These are phyloP conservation scores for Temnothorax rugatulus DNA, from an alignment of 2,888 invertebrate genomes.

Conservation along the genomic window DNA sequence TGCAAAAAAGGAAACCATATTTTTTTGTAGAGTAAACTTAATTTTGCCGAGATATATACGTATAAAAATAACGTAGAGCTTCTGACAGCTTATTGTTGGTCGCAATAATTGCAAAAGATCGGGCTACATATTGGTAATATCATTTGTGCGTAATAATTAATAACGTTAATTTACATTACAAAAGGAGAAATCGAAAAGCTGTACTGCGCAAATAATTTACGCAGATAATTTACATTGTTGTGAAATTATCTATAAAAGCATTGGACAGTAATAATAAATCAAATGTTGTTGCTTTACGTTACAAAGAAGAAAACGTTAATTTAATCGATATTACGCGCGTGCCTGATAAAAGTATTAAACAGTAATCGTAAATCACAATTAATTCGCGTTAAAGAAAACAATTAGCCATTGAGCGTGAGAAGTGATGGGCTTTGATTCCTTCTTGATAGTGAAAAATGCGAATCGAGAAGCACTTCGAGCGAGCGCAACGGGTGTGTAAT, in stretches of 20 bases:
- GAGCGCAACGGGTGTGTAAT: slow-evolving; percentile 37
- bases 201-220: slow-evolving; percentile 1
- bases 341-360: not conserved
- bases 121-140: not conserved
- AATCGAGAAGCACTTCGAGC: slow-evolving; percentile 25
- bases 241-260: slow-evolving; percentile 20
- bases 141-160: slow-evolving; percentile 39
- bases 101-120: slow-evolving; percentile 14
- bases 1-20: not conserved
- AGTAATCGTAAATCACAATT: slow-evolving; percentile 21
- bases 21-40: not conserved
- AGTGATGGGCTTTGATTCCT: slow-evolving; percentile 33
- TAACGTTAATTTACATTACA: slow-evolving; percentile 34
- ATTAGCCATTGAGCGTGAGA: not conserved
- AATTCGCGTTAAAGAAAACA: slow-evolving; percentile 21
- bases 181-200: slow-evolving; percentile 15
- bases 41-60: not conserved
- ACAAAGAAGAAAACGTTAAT: slow-evolving; percentile 31
- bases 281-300: not conserved
- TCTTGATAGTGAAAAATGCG: slow-evolving; percentile 40
- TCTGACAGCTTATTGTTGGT: not conserved
- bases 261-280: slow-evolving; percentile 16
- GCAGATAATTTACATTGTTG: slow-evolving; percentile 11
- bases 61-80: not conserved
- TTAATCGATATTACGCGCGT: not conserved